Evolutionary conservation across 2,797 vertebrate genomes (phyloP), one percentile per base, ranked within the genome.

Genomic region (Natrix natrix): DNA sequence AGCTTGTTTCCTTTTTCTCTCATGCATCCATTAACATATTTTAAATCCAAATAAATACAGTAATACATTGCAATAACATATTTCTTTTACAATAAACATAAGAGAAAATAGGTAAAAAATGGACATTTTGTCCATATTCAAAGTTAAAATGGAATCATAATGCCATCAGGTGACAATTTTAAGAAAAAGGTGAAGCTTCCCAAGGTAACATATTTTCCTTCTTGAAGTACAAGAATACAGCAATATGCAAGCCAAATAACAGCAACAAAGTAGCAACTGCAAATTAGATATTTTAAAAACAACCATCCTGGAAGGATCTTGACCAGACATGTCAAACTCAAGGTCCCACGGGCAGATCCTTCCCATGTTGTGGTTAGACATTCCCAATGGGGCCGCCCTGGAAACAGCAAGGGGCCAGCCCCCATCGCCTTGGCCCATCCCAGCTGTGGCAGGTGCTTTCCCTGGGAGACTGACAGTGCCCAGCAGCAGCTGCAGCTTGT

Each of bases 191-290:
- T 90, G 91, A 48, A 88, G 66, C 88, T 89, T 32, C 83, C 66
- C 83, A 14, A 86, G 32, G 11, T 37, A 90, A 48, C n/a, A 7
- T 13, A 16, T 63, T 17, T 60, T 14, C 86, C 91, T 54, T 24
- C 89, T 26, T 26, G 17, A 74, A 95, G 22, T 4, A 86, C 54
- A 88, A 57, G 24, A 87, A 91, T 22, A 16, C 43, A 11, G 20
- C 89, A 88, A 12, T 55, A 93, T 28, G 89, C 48, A 87, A 11
- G 74, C 28, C 17, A 94, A 48, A 63, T 6, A 55, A 93, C 93
- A 37, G 26, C 11, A 69, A 54, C 3, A 88, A 87, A 20, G 20
- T 0, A 0, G 89, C 95, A 48, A 12, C 3, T 17, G 86, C 11
- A 6, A 4, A 8, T 90, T 63, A 89, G 91, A 28, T 89, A 78